phyloP scores from a whole-genome alignment of 1,140 invertebrate genomes.

The Dinoponera quadriceps region DNA sequence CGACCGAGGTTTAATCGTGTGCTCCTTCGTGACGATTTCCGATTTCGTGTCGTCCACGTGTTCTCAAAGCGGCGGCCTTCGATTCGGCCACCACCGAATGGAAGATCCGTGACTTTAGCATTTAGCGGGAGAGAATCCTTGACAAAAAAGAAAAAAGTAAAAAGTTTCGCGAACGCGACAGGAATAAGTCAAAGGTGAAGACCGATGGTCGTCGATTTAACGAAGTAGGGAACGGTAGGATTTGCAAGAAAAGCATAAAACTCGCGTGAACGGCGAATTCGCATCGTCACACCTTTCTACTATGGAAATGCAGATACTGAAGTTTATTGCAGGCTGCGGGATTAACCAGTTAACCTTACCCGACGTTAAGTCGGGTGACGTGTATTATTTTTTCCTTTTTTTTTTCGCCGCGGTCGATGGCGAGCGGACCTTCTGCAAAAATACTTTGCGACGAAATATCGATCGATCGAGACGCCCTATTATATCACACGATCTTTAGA shows the following conservation, averaged over 20 bases:
- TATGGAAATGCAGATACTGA: constrained; percentile 25
- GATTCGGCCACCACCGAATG: constrained; percentile 23
- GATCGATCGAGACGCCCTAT: not conserved
- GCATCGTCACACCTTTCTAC: constrained; percentile 32
- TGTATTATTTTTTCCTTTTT: not conserved
- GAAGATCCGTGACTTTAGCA: not conserved
- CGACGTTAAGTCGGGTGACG: constrained; percentile 9
- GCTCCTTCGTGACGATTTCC: not conserved
- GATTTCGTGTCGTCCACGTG: constrained; percentile 25
- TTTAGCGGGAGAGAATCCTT: constrained; percentile 9
- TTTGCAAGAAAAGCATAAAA: constrained; percentile 26
- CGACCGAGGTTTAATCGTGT: constrained; percentile 28
- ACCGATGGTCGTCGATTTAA: constrained; percentile 18
- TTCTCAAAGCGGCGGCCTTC: constrained; percentile 20
- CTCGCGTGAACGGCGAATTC: constrained; percentile 5
- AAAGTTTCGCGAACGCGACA: not conserved
- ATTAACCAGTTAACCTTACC: constrained; percentile 32
- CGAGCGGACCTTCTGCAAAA: constrained; percentile 2
- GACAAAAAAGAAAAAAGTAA: not conserved
- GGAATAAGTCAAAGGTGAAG: constrained; percentile 54
- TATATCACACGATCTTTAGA: not conserved
- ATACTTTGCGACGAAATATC: constrained; percentile 9
- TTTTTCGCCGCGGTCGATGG: not conserved
- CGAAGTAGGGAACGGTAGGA: constrained; percentile 15
- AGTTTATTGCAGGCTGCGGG: constrained; percentile 16